These are phyloP conservation scores for Acropora tenuis DNA, from an alignment of 64 coral and sea anemone species.

Conservation along the genomic window DNA sequence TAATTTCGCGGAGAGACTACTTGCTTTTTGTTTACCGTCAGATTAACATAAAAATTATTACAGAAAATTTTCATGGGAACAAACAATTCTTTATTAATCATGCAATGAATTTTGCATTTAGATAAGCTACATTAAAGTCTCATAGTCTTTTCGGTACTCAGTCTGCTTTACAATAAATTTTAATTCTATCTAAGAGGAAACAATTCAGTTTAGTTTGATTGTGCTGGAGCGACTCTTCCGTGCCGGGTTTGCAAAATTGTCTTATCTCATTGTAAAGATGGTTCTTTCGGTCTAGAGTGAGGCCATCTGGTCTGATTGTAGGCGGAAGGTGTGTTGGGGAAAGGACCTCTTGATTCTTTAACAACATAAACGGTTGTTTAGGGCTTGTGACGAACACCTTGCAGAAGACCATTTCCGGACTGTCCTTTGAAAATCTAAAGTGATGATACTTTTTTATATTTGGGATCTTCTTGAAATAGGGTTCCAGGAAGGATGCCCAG, in stretches of 20 bases:
- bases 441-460: constrained; percentile 9
- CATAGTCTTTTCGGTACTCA: neutral
- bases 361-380: neutral
- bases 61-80: neutral
- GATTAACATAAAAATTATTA: neutral
- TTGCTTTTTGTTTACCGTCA: neutral
- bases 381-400: constrained; percentile 16
- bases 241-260: neutral
- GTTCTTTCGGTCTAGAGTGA: neutral
- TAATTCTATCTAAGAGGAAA: neutral
- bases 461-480: neutral
- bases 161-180: neutral
- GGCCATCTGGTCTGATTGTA: neutral
- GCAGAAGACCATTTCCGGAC: neutral
- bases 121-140: neutral
- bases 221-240: neutral
- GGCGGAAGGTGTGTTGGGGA: neutral
- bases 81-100: neutral
- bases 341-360: constrained; percentile 7
- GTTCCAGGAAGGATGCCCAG: constrained; percentile 6
- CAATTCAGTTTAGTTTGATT: neutral
- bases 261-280: neutral
- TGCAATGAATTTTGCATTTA: neutral
- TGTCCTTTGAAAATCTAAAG: constrained; percentile 1
- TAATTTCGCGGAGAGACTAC: too few relatives aligned